Base-by-base conservation (phyloP, 2,888 invertebrate species). In the Stegana nigrithorax region DNA sequence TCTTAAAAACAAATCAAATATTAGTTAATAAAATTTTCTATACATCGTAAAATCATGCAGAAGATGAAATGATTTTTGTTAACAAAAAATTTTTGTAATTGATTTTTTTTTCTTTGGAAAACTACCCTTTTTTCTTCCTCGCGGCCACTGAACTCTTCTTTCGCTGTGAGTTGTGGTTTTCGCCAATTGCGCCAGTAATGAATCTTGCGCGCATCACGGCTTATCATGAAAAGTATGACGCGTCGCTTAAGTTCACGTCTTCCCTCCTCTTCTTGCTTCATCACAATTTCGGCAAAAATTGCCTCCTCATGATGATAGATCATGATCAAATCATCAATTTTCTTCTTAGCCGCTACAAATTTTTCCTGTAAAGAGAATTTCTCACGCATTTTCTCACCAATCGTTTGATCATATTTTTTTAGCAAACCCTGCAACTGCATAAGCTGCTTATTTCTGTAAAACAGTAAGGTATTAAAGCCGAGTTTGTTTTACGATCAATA, bases 401-500 rank as follows among this genome's bases (percentile, higher is more conserved):
- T 81, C 27, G 73, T 73, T 36, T 70, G 67, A 58, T 85, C 85
- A 59, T 82, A 86, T 67, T 81, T 85, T 12, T 73, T 80, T 1
- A 85, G 66, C 7, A 83, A 65, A 2, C 69, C 66, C 60, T 82
- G 73, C 0, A 86, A 67, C 62, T 84, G 84, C 8, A 82, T 45
- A 8, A 81, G 63, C 1, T 81, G 66, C 60, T 81, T 83, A 62
- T 80, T 81, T 70, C 85, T 85, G 42, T 3, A 25, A n/a, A 10
- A 23, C 21, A 3, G 21, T n/a, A 47, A 3, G 1, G 25, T n/a
- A 25, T 23, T n/a, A n/a, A n/a, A n/a, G n/a, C n/a, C n/a, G n/a
- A n/a, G n/a, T n/a, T n/a, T n/a, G n/a, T n/a, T n/a, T n/a, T n/a
- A n/a, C n/a, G n/a, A n/a, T n/a, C n/a, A n/a, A n/a, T n/a, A n/a